Conservation (phyloP, 1,140 invertebrate genomes). For the Homarus americanus region DNA sequence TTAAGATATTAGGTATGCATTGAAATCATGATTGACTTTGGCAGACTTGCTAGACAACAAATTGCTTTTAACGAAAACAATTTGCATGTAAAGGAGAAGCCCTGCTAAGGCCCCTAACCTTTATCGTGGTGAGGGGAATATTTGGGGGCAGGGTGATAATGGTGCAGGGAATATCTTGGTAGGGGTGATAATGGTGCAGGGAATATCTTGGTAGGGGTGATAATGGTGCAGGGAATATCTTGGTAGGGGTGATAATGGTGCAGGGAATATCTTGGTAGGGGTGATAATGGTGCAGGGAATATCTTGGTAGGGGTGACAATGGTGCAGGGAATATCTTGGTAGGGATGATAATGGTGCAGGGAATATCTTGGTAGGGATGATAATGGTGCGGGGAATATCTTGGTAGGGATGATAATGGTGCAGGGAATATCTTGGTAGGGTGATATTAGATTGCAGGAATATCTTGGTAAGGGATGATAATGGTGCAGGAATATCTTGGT, state of each 20-base stretch:
- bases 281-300: neutral
- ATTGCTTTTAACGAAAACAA: slow-evolving; percentile 12
- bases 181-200: too few relatives aligned
- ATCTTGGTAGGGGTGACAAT: too few relatives aligned
- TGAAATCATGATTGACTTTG: slow-evolving; percentile 6
- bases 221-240: neutral
- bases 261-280: neutral
- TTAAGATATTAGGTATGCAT: slow-evolving; percentile 16
- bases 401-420: too few relatives aligned
- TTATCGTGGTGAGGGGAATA: neutral
- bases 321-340: too few relatives aligned
- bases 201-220: too few relatives aligned
- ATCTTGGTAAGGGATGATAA: too few relatives aligned
- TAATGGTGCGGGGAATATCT: too few relatives aligned
- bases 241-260: neutral
- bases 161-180: neutral
- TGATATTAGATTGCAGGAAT: too few relatives aligned
- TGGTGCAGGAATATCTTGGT: too few relatives aligned
- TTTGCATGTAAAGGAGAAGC: neutral
- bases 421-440: too few relatives aligned
- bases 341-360: too few relatives aligned
- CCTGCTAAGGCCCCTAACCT: neutral
- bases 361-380: too few relatives aligned
- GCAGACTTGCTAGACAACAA: neutral
- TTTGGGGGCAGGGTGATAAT: neutral